These are phyloP conservation scores for Caenorhabditis auriculariae DNA, from an alignment of 2,888 invertebrate genomes.

Conservation along the genomic window DNA sequence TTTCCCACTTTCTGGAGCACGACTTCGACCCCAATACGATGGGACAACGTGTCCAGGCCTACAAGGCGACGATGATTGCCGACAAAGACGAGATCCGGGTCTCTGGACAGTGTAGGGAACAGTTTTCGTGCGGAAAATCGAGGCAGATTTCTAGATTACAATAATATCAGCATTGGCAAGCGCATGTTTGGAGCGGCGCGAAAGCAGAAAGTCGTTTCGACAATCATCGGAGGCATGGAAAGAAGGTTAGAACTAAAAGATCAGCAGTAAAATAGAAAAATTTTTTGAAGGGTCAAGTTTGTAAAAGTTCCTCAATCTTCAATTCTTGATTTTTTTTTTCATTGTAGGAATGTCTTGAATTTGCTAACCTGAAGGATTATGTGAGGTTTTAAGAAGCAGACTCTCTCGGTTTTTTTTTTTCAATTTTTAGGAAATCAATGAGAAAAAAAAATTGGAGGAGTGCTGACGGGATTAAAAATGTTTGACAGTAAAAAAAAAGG, in stretches of 20 bases:
- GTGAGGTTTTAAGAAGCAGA: too few relatives aligned
- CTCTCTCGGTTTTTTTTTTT: too few relatives aligned
- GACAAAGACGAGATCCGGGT: slow-evolving; percentile 53
- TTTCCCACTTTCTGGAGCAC: slow-evolving; percentile 23
- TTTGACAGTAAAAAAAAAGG: too few relatives aligned
- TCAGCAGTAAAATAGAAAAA: background rate
- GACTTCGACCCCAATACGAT: slow-evolving; percentile 44
- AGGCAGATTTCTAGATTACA: slow-evolving; percentile 48
- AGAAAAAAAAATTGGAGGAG: too few relatives aligned
- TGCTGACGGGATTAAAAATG: too few relatives aligned
- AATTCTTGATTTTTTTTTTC: too few relatives aligned
- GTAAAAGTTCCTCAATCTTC: background rate
- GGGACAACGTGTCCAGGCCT: slow-evolving; percentile 40
- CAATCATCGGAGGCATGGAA: slow-evolving; percentile 62
- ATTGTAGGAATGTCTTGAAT: too few relatives aligned
- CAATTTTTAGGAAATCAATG: too few relatives aligned
- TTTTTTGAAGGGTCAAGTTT: too few relatives aligned
- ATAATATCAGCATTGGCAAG: slow-evolving; percentile 61
- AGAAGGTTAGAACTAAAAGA: slow-evolving; percentile 26
- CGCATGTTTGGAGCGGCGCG: slow-evolving; percentile 60
- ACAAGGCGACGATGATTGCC: slow-evolving; percentile 42
- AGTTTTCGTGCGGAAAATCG: background rate
- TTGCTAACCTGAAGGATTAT: too few relatives aligned
- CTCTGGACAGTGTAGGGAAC: slow-evolving; percentile 52
- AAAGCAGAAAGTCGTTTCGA: slow-evolving; percentile 53